Conservation (phyloP, 2,113 vertebrate species). For the Thunnus maccoyii region DNA sequence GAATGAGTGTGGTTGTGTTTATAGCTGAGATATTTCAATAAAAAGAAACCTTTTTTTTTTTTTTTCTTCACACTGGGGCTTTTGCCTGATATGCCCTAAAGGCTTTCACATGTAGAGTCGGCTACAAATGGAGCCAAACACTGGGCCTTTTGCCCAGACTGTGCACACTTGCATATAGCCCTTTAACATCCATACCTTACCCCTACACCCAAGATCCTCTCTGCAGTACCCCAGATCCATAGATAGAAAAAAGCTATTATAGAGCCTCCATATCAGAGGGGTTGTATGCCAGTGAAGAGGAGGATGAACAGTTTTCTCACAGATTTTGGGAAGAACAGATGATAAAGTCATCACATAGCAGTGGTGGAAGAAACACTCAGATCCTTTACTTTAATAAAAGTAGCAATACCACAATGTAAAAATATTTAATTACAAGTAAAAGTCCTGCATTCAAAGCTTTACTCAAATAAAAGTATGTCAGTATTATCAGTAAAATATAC, state of each 20-base stretch:
- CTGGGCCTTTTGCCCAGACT: constrained; percentile 74
- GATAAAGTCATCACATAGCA: not conserved
- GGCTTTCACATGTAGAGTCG: constrained; percentile 77
- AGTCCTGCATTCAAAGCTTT: not conserved
- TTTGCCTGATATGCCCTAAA: constrained; percentile 75
- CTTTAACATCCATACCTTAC: not conserved
- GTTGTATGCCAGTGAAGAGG: not conserved
- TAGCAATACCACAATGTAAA: not conserved
- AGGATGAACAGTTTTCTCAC: constrained; percentile 25
- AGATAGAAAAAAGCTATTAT: constrained; percentile 47
- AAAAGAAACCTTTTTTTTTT: constrained; percentile 45
- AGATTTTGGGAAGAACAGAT: not conserved
- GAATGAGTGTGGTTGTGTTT: constrained; percentile 41
- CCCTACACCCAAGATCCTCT: constrained; percentile 29
- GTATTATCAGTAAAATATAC: not conserved
- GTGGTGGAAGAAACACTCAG: not conserved
- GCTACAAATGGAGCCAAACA: constrained; percentile 65
- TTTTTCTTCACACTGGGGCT: constrained; percentile 51
- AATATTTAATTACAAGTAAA: not conserved
- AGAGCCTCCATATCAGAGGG: constrained; percentile 1
- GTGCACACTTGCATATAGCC: constrained; percentile 46
- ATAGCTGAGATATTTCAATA: constrained; percentile 65
- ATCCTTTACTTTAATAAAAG: not conserved
- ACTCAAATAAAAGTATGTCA: too few relatives aligned
- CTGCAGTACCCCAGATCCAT: constrained; percentile 13